phyloP scores from a whole-genome alignment of 2,888 invertebrate genomes.

The Lagria hirta region DNA sequence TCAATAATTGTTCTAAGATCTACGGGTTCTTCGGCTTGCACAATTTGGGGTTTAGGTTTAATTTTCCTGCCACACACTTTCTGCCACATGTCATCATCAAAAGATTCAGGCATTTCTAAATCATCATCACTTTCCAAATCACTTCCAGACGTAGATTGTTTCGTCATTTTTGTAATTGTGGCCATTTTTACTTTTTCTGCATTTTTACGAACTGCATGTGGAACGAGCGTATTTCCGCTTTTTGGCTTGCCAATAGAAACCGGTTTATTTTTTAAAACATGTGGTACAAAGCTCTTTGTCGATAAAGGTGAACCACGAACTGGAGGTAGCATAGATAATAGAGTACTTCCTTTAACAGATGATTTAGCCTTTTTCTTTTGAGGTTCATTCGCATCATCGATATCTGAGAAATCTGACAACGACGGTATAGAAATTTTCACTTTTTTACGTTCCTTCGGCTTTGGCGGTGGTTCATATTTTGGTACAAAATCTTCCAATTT shows the following conservation, averaged over 20 bases:
- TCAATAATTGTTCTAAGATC: constrained; percentile 52
- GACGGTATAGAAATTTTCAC: constrained; percentile 44
- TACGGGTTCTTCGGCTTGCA: constrained; percentile 52
- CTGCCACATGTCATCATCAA: constrained; percentile 55
- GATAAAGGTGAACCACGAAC: constrained; percentile 38
- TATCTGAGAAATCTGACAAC: constrained; percentile 39
- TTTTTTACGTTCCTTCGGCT: constrained; percentile 36
- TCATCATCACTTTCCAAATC: constrained; percentile 43
- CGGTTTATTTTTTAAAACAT: constrained; percentile 32
- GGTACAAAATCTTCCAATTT: constrained; percentile 46
- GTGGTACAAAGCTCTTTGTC: constrained; percentile 41
- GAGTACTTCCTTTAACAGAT: constrained; percentile 37
- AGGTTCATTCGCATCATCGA: constrained; percentile 35
- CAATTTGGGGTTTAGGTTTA: constrained; percentile 55
- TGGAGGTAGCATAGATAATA: constrained; percentile 43
- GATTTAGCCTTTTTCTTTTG: constrained; percentile 35
- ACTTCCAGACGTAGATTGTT: constrained; percentile 26
- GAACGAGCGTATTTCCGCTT: constrained; percentile 23
- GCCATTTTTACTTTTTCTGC: constrained; percentile 29
- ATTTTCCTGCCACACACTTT: constrained; percentile 55
- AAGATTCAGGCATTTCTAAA: constrained; percentile 49
- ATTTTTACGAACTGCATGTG: constrained; percentile 31
- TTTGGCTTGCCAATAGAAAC: constrained; percentile 26
- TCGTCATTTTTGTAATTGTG: constrained; percentile 22
- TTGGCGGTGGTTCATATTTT: constrained; percentile 34